A percentile compares a stretch with the other conserved stretches of the same genome.
Conservation (phyloP, 2,113 vertebrate species). For the Pampusana beccarii region DNA sequence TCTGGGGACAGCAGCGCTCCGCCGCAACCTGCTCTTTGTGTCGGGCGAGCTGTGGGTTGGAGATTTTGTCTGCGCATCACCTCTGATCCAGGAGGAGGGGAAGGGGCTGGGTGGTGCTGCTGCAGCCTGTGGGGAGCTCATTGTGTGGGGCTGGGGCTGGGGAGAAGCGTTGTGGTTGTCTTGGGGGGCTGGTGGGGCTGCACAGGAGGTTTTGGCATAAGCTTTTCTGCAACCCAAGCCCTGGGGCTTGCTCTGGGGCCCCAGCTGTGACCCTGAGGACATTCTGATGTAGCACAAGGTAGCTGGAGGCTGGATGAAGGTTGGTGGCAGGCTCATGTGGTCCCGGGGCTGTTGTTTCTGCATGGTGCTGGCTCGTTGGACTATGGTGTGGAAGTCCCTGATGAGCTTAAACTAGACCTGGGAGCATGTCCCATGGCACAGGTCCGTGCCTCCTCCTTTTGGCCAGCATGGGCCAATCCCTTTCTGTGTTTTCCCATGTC, state of each 20-base stretch:
- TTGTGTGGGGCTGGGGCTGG: not conserved
- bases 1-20: not conserved
- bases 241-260: not conserved
- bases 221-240: not conserved
- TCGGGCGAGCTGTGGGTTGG: not conserved
- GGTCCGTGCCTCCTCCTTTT: not conserved
- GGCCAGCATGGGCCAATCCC: not conserved
- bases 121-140: not conserved
- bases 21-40: not conserved
- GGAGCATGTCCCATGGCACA: accelerated
- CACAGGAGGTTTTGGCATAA: not conserved
- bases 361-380: not conserved
- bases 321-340: not conserved
- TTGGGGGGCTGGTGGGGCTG: not conserved
- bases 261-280: not conserved
- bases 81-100: not conserved
- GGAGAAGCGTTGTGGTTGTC: not conserved
- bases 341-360: not conserved
- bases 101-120: not conserved
- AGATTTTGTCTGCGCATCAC: not conserved
- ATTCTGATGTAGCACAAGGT: not conserved
- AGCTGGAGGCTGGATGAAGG: not conserved
- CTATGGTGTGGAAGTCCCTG: not conserved
- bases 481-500: not conserved
- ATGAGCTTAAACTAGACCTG: not conserved